Conservation (phyloP, 30 jellyfish, hydroid and myxozoan species). For the Turritopsis rubra region DNA sequence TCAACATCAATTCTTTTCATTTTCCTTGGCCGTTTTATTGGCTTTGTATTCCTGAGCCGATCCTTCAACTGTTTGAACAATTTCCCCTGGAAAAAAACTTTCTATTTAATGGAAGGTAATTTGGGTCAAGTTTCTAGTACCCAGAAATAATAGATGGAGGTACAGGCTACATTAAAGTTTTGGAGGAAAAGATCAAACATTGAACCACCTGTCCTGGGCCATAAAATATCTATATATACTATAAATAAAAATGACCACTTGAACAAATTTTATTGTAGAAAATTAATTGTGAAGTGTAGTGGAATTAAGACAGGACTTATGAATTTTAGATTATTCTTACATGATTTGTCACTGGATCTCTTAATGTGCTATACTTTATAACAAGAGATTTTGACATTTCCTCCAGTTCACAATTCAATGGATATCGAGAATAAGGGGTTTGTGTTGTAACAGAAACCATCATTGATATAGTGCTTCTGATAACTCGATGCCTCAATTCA, state of each 20-base stretch:
- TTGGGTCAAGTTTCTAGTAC: not conserved
- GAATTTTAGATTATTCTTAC: not conserved
- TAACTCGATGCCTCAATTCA: not conserved
- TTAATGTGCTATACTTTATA: not conserved
- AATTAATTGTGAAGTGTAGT: not conserved
- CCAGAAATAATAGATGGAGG: not conserved
- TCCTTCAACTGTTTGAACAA: not conserved
- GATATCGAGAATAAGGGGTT: not conserved
- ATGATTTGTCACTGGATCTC: not conserved
- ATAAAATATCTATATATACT: no score
- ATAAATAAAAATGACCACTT: not conserved
- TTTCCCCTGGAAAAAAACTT: not conserved
- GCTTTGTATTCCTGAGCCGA: not conserved
- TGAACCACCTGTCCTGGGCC: no score
- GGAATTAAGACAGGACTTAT: not conserved
- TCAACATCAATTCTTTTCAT: not conserved
- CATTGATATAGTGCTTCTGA: not conserved
- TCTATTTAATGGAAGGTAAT: not conserved
- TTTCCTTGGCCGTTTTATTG: not conserved
- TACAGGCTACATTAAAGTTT: not conserved
- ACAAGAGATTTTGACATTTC: not conserved
- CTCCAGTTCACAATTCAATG: not conserved
- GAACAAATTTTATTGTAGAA: not conserved
- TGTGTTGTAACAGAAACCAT: not conserved
- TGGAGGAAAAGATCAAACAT: no score